Evolutionary conservation across 2,113 vertebrate genomes (phyloP), one percentile per base, ranked within the genome.

Genomic region (Pantherophis guttatus): DNA sequence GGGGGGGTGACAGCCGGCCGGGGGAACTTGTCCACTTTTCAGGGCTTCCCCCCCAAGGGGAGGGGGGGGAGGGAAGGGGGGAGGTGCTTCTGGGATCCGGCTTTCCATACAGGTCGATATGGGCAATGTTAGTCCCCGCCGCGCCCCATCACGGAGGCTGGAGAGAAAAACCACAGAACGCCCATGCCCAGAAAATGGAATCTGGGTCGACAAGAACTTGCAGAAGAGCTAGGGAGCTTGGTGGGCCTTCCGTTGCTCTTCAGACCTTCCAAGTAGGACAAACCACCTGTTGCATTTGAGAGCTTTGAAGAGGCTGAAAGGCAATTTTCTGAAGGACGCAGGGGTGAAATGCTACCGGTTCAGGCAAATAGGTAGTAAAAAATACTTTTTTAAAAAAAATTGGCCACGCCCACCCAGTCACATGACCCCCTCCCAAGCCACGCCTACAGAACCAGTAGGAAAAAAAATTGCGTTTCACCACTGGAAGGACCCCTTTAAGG

Each of bases 201-300:
- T 19, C 1, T 39, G 70, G 70, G 70, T 17, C 6, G 7, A 39
- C 65, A 33, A 15, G 65, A 33, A 33, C 2, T 7, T 7, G 65
- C n/a, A 75, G 2, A 19, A 39, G 29, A 70, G 29, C 65, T 15
- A n/a, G 0, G 1, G 17, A 21, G 3, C 0, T 44, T 4, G 1
- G 65, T 75, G 54, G 53, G 8, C 59, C 59, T 62, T 62, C 12
- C 0, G 65, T 33, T 70, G 65, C 29, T 15, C 58, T 59, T 24
- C 58, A 59, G 58, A 59, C n/a, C 13, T 17, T 75, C 15, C 33
- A 75, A 33, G n/a, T 3, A 55, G n/a, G 17, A 75, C 70, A 19
- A 19, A 8, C 13, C 5, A 75, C 1, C 11, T 33, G 2, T 17
- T 75, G 1, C 2, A 17, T 17, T 15, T 33, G 65, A 13, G 29